These are phyloP conservation scores for Rhabdomys pumilio DNA, from an alignment of 2,797 vertebrate species.

Conservation along the genomic window DNA sequence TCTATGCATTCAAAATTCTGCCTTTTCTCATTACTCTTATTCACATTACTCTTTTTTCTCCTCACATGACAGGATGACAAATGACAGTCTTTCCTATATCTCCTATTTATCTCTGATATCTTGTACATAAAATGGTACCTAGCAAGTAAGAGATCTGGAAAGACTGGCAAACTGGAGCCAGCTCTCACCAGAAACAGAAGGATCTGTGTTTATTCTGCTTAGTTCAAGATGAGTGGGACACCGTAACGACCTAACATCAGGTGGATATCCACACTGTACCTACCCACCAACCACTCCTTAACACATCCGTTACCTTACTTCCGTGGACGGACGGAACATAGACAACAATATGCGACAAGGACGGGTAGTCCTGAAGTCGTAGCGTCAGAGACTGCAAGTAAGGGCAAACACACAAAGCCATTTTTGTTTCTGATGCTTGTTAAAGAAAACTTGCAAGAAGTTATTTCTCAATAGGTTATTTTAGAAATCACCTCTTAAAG, in stretches of 20 bases:
- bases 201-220: conserved; percentile 58
- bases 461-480: conserved; percentile 38
- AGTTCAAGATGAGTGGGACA: conserved; percentile 62
- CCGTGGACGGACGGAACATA: conserved; percentile 92
- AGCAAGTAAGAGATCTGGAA: conserved; percentile 42
- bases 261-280: background rate
- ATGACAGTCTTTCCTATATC: background rate
- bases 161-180: background rate
- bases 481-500: conserved; percentile 4
- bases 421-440: conserved; percentile 52
- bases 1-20: background rate
- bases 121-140: background rate
- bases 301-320: conserved; percentile 92
- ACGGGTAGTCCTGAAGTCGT: conserved; percentile 92
- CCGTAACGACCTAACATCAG: background rate
- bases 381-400: conserved; percentile 90
- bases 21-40: background rate
- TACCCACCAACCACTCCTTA: conserved; percentile 30
- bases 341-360: conserved; percentile 94
- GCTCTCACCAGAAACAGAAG: background rate
- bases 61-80: background rate
- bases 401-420: background rate
- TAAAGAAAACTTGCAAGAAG: conserved; percentile 46
- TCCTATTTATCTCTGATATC: background rate
- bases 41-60: background rate